These are phyloP conservation scores for Globodera rostochiensis DNA, from an alignment of 1,140 invertebrate species.

Conservation along the genomic window DNA sequence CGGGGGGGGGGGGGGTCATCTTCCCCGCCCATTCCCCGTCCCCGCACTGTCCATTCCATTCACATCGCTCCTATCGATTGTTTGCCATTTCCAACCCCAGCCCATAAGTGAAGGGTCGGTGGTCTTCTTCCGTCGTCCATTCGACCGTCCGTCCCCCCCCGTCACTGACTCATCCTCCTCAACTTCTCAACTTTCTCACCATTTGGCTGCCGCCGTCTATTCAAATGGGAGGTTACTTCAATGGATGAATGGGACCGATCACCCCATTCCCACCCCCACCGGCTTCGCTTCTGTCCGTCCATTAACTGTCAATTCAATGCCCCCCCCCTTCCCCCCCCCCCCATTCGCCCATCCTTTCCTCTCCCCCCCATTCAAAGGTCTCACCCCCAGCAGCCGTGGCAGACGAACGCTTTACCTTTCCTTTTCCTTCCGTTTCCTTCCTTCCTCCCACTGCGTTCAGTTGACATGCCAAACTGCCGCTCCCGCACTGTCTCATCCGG, in stretches of 20 bases:
- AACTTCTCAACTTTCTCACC: neutral
- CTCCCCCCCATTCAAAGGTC: neutral
- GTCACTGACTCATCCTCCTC: neutral
- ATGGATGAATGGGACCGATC: neutral
- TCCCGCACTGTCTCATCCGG: neutral
- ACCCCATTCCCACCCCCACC: neutral
- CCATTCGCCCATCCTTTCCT: no score
- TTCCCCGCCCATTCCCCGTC: neutral
- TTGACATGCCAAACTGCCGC: no score
- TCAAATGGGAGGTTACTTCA: neutral
- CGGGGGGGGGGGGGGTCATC: neutral
- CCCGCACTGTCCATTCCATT: neutral
- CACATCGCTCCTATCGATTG: neutral
- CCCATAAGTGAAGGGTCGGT: neutral
- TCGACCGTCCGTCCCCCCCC: neutral
- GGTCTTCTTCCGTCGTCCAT: neutral
- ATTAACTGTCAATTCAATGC: neutral
- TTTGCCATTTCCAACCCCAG: neutral
- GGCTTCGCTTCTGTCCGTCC: neutral
- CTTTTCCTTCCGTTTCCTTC: neutral
- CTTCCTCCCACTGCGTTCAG: neutral
- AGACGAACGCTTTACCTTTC: neutral
- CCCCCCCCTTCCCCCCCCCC: no score
- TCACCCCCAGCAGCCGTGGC: no score
- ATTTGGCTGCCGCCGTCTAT: neutral